Percentiles rank a stretch among this genome's conserved stretches.
Conservation (phyloP, 2,888 invertebrate species). For the Dermolepida albohirtum region DNA sequence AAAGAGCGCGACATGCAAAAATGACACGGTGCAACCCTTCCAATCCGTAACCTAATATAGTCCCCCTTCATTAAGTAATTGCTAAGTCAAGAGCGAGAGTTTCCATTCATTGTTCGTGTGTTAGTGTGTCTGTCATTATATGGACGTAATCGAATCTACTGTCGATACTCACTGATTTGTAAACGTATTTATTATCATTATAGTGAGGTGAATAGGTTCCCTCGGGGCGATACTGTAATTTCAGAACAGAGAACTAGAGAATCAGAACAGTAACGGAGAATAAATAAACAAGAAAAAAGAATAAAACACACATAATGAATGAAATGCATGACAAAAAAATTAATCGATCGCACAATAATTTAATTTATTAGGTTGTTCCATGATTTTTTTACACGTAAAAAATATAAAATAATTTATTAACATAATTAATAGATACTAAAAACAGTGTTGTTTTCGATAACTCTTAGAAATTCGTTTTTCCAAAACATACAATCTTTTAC, state of each 20-base stretch:
- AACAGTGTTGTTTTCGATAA: no score
- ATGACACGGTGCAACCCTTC: conserved; percentile 44
- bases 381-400: no score
- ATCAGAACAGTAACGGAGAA: conserved; percentile 17
- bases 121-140: conserved; percentile 50
- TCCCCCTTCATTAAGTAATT: conserved; percentile 63
- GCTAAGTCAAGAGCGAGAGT: conserved; percentile 61
- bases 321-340: conserved; percentile 28
- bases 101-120: conserved; percentile 24
- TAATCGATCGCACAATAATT: conserved; percentile 12
- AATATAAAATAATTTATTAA: no score
- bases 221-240: conserved; percentile 38
- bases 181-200: conserved; percentile 60
- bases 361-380: conserved; percentile 15
- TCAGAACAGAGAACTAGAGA: conserved; percentile 24
- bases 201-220: conserved; percentile 40
- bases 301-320: neutral
- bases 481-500: no score
- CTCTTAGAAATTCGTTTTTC: no score
- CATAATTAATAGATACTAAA: no score
- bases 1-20: conserved; percentile 22
- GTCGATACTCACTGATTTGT: conserved; percentile 58
- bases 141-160: conserved; percentile 58
- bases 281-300: conserved; percentile 25
- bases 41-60: conserved; percentile 57